phyloP scores from a whole-genome alignment of 2,113 vertebrate genomes.

The Haplochromis burtoni region DNA sequence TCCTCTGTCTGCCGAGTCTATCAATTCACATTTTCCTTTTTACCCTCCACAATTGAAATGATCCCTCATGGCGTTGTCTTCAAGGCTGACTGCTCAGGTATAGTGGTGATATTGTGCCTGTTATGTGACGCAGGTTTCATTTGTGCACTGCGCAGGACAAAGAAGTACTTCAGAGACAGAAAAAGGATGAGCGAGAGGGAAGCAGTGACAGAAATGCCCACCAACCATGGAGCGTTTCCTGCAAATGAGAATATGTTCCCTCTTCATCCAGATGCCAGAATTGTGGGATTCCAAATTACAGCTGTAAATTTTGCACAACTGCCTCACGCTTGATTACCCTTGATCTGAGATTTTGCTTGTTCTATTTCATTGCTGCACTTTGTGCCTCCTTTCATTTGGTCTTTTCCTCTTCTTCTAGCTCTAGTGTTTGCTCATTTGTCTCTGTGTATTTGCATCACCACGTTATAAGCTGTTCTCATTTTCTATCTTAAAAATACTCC shows the following conservation, averaged over 20 bases:
- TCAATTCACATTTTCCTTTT: slow-evolving; percentile 29
- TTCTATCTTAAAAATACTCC: not conserved
- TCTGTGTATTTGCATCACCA: not conserved
- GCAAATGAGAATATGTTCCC: slow-evolving; percentile 58
- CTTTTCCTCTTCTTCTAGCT: not conserved
- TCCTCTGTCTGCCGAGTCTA: slow-evolving; percentile 18
- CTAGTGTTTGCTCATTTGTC: not conserved
- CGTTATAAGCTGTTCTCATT: not conserved
- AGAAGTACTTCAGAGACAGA: slow-evolving; percentile 17
- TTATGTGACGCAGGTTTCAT: slow-evolving; percentile 43
- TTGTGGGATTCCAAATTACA: slow-evolving; percentile 59
- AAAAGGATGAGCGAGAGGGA: not conserved
- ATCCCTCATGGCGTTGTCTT: slow-evolving; percentile 32
- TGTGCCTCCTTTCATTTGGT: slow-evolving; percentile 27
- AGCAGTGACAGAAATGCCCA: slow-evolving; percentile 16
- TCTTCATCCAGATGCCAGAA: slow-evolving; percentile 39
- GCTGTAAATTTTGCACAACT: slow-evolving; percentile 61
- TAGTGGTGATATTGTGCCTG: slow-evolving; percentile 27
- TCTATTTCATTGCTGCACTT: not conserved
- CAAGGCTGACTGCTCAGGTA: slow-evolving; percentile 48
- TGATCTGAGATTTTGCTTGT: slow-evolving; percentile 45
- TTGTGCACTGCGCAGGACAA: slow-evolving; percentile 23
- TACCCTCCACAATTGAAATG: slow-evolving; percentile 18
- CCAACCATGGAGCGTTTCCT: slow-evolving; percentile 44
- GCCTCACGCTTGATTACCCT: slow-evolving; percentile 61